phyloP scores from a whole-genome alignment of 2,888 invertebrate genomes.

The Latheticus oryzae region DNA sequence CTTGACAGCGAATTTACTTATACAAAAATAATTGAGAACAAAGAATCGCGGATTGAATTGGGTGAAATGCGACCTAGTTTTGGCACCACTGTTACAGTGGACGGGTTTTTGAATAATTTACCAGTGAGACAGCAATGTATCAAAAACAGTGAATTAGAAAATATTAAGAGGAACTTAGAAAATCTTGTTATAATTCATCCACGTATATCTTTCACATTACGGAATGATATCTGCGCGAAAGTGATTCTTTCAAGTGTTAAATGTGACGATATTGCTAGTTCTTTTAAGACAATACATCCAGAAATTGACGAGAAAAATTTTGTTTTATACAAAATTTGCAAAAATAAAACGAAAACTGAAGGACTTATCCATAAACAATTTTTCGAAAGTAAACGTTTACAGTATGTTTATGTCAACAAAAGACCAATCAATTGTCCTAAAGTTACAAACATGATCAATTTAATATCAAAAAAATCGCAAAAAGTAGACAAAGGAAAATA shows the following conservation, averaged over 20 bases:
- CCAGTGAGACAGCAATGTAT: slow-evolving; percentile 72
- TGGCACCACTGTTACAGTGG: slow-evolving; percentile 80
- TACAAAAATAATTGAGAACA: slow-evolving; percentile 66
- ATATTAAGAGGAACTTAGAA: slow-evolving; percentile 71
- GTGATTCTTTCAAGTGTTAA: slow-evolving; percentile 72
- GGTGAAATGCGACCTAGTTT: slow-evolving; percentile 69
- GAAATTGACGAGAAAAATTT: slow-evolving; percentile 61
- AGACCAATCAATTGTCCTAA: slow-evolving; percentile 68
- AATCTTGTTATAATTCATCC: slow-evolving; percentile 75
- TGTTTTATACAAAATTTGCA: slow-evolving; percentile 61
- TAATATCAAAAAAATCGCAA: slow-evolving; percentile 56
- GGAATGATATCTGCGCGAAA: slow-evolving; percentile 73
- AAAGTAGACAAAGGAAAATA: slow-evolving; percentile 47
- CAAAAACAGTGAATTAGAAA: slow-evolving; percentile 70
- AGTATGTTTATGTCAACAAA: slow-evolving; percentile 77
- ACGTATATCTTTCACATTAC: slow-evolving; percentile 74
- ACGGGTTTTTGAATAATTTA: slow-evolving; percentile 73
- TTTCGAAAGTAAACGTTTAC: slow-evolving; percentile 65
- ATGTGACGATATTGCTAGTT: slow-evolving; percentile 68
- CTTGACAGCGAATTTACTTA: slow-evolving; percentile 68
- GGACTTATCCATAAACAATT: slow-evolving; percentile 70
- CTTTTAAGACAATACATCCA: slow-evolving; percentile 67
- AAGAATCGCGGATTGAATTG: slow-evolving; percentile 50
- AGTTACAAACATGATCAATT: slow-evolving; percentile 66
- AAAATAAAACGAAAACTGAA: slow-evolving; percentile 67